Evolutionary conservation across 2,797 vertebrate genomes (phyloP).

Genomic region (Diplodus puntazzo): DNA sequence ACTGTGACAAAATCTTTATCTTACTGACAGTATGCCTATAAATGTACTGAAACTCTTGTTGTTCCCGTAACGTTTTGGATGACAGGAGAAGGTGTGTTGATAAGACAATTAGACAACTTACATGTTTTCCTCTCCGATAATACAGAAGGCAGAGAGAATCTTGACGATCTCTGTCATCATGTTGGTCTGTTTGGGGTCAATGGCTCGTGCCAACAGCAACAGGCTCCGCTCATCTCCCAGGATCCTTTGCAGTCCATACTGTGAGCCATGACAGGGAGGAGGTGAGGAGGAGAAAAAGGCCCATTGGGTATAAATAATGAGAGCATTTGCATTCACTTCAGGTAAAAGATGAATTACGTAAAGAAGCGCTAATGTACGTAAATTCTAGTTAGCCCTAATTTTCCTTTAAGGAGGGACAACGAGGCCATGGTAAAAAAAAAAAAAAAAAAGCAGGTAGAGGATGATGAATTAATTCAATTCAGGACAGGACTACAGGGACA

Average conservation of each 20-base stretch:
- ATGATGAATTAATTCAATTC: slow-evolving; percentile 84
- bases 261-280: slow-evolving; percentile 42
- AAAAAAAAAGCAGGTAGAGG: slow-evolving; percentile 41
- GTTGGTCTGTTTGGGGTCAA: slow-evolving; percentile 95
- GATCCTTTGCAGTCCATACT: slow-evolving; percentile 96
- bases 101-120: slow-evolving; percentile 81
- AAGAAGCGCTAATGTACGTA: slow-evolving; percentile 55
- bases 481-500: slow-evolving; percentile 81
- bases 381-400: slow-evolving; percentile 79
- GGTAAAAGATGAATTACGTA: slow-evolving; percentile 58
- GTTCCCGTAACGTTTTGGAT: slow-evolving; percentile 35
- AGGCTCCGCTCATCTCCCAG: slow-evolving; percentile 94
- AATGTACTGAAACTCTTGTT: background rate
- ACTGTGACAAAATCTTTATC: slow-evolving; percentile 1
- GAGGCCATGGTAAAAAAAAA: slow-evolving; percentile 72
- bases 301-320: slow-evolving; percentile 71
- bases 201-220: slow-evolving; percentile 91
- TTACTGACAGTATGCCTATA: background rate
- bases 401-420: slow-evolving; percentile 79
- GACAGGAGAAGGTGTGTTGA: background rate
- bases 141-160: slow-evolving; percentile 97
- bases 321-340: slow-evolving; percentile 68
- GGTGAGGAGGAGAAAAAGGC: slow-evolving; percentile 36
- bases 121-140: slow-evolving; percentile 97
- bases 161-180: slow-evolving; percentile 99